A percentile compares a stretch with the other conserved stretches of the same genome.
Conservation (phyloP, 2,888 invertebrate species). For the Megamerina dolium region DNA sequence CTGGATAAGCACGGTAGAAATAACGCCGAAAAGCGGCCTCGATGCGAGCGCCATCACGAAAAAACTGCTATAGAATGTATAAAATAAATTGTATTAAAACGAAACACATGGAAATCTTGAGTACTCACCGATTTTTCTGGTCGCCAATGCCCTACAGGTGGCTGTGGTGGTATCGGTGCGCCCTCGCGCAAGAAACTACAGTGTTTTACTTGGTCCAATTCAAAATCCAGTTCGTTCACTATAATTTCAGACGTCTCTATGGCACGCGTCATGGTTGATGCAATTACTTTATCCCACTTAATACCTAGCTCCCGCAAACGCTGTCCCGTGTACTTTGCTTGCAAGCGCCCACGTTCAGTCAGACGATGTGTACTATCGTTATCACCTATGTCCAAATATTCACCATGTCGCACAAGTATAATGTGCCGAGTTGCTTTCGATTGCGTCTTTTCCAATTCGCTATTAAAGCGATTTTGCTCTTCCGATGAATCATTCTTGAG, state of each 20-base stretch:
- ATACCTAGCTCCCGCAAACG: slow-evolving; percentile 71
- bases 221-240: slow-evolving; percentile 59
- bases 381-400: slow-evolving; percentile 72
- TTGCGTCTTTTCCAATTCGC: slow-evolving; percentile 58
- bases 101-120: slow-evolving; percentile 3
- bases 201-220: slow-evolving; percentile 56
- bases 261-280: slow-evolving; percentile 91
- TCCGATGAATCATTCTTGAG: slow-evolving; percentile 49
- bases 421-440: slow-evolving; percentile 63
- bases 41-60: slow-evolving; percentile 86
- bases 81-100: slow-evolving; percentile 1
- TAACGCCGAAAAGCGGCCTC: slow-evolving; percentile 93
- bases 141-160: slow-evolving; percentile 80
- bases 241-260: slow-evolving; percentile 86
- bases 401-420: slow-evolving; percentile 89
- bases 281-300: slow-evolving; percentile 72
- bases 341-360: slow-evolving; percentile 73
- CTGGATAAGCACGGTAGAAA: slow-evolving; percentile 80
- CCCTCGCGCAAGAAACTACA: slow-evolving; percentile 84
- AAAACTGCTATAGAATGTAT: slow-evolving; percentile 71
- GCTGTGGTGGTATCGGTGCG: slow-evolving; percentile 90
- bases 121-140: slow-evolving; percentile 68
- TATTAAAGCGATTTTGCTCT: slow-evolving; percentile 64
- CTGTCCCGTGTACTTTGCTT: slow-evolving; percentile 80
- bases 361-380: slow-evolving; percentile 68